Percentiles rank a stretch among this genome's conserved stretches.
Evolutionary conservation across 2,113 vertebrate genomes (phyloP).

Genomic region (Pycnonotus jocosus): DNA sequence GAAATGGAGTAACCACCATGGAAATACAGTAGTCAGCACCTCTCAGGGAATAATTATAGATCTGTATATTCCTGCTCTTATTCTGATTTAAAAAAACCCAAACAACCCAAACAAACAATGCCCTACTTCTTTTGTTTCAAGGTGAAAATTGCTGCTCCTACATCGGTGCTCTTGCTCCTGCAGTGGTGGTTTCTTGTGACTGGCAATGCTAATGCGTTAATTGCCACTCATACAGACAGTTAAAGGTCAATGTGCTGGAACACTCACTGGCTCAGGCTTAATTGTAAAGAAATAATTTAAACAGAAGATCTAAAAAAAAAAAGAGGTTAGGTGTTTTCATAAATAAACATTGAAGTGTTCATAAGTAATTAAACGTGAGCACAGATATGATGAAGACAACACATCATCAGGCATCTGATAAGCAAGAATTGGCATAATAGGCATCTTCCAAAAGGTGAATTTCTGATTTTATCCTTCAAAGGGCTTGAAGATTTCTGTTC

Average conservation of each 20-base stretch:
- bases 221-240: background rate
- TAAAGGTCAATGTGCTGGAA: background rate
- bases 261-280: background rate
- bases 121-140: background rate
- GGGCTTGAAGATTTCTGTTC: background rate
- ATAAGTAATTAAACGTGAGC: background rate
- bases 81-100: background rate
- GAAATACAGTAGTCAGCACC: background rate
- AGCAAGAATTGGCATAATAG: background rate
- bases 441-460: background rate
- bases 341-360: background rate
- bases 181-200: background rate
- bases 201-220: background rate
- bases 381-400: background rate
- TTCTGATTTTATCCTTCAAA: background rate
- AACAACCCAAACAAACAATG: background rate
- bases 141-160: background rate
- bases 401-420: background rate
- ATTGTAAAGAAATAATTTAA: slow-evolving; percentile 8
- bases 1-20: background rate
- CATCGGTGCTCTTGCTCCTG: background rate
- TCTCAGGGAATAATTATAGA: background rate
- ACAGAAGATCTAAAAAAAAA: background rate
- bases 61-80: background rate
- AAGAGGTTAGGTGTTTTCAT: background rate